phyloP scores from a whole-genome alignment of 2,113 vertebrate genomes.

The Protobothrops flavoviridis region DNA sequence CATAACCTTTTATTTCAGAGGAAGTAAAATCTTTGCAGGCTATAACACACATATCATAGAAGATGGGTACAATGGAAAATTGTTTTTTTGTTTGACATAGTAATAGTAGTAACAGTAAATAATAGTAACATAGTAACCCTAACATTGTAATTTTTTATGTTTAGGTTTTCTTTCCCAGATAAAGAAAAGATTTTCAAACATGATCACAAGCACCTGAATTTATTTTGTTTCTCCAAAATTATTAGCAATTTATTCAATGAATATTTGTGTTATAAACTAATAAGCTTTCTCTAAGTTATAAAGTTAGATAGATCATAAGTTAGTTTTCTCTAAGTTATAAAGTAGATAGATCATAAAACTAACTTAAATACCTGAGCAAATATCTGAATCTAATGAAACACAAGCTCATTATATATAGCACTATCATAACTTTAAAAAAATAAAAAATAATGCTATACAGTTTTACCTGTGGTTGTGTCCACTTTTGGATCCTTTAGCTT shows the following conservation, averaged over 20 bases:
- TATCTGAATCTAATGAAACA: not conserved
- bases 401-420: not conserved
- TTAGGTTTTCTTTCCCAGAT: not conserved
- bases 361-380: not conserved
- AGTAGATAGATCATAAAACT: not conserved
- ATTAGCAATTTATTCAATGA: not conserved
- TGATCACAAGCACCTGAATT: not conserved
- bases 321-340: too few relatives aligned
- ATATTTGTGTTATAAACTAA: not conserved
- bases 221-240: not conserved
- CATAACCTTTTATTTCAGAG: not conserved
- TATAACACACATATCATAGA: not conserved
- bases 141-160: not conserved
- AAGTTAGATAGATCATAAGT: not conserved
- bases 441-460: not conserved
- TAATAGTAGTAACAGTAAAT: not conserved
- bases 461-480: not conserved
- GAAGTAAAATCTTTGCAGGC: not conserved
- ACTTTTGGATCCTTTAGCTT: not conserved
- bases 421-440: not conserved
- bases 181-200: not conserved
- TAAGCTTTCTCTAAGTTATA: not conserved
- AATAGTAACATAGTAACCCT: not conserved
- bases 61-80: not conserved
- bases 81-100: not conserved